phyloP scores from a whole-genome alignment of 2,113 vertebrate genomes.

The Ivindomyrus marchei region DNA sequence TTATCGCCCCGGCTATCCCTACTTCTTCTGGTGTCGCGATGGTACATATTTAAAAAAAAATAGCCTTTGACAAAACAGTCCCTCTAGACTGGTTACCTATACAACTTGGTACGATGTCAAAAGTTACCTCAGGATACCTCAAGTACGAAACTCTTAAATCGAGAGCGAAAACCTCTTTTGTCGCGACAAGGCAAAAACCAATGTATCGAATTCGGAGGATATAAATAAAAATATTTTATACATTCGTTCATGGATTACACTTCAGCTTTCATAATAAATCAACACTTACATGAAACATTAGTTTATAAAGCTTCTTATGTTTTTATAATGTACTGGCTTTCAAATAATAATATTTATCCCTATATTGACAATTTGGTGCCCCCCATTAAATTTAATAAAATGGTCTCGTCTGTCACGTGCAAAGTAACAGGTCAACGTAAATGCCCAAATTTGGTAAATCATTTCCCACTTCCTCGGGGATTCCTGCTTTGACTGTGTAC shows the following conservation, averaged over 20 bases:
- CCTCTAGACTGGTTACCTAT: background rate
- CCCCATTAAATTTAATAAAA: background rate
- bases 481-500: background rate
- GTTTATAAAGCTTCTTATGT: background rate
- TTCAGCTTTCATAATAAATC: background rate
- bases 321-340: background rate
- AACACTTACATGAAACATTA: background rate
- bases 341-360: background rate
- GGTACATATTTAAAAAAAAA: constrained; percentile 4
- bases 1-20: background rate
- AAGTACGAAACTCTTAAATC: background rate
- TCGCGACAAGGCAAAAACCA: background rate
- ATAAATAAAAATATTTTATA: background rate
- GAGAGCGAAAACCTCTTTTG: background rate
- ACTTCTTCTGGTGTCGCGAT: background rate
- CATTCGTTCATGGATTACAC: background rate
- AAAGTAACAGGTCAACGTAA: background rate
- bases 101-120: background rate
- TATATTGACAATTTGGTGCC: background rate
- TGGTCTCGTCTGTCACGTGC: background rate
- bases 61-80: background rate
- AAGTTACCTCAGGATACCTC: background rate
- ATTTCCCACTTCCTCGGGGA: constrained; percentile 6
- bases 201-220: background rate
- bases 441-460: constrained; percentile 15